phyloP scores from a whole-genome alignment of 2,888 invertebrate genomes.

The Erebia palarica region DNA sequence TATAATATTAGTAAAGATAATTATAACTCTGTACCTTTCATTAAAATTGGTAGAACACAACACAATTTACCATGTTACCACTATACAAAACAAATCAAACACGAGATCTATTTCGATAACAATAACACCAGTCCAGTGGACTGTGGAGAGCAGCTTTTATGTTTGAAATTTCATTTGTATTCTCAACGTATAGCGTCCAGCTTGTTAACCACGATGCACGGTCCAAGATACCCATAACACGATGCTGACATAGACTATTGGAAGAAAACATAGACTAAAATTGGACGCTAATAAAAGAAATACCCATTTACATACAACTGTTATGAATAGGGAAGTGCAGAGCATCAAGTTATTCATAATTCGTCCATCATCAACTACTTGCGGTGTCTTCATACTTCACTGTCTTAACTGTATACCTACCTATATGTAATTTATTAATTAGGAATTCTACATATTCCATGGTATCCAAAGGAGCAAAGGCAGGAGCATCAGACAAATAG shows the following conservation, averaged over 20 bases:
- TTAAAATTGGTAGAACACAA: too few relatives aligned
- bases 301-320: too few relatives aligned
- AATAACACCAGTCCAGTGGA: background rate
- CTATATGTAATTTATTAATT: too few relatives aligned
- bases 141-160: background rate
- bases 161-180: slow-evolving; percentile 21
- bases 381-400: background rate
- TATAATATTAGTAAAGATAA: too few relatives aligned
- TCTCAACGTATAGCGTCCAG: slow-evolving; percentile 25
- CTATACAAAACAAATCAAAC: slow-evolving; percentile 5
- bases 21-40: too few relatives aligned
- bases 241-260: slow-evolving; percentile 7
- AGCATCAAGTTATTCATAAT: too few relatives aligned
- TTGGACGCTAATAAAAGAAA: background rate
- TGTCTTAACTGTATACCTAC: too few relatives aligned
- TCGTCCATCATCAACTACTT: background rate
- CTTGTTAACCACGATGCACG: slow-evolving; percentile 37
- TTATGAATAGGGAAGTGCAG: too few relatives aligned
- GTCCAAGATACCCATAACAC: slow-evolving; percentile 32
- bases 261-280: background rate
- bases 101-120: slow-evolving; percentile 10
- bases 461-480: too few relatives aligned
- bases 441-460: too few relatives aligned
- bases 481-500: too few relatives aligned
- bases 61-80: background rate